Evolutionary conservation across 2,113 vertebrate species (phyloP), one percentile per base, ranked within the genome.

Genomic region (Thymallus thymallus): DNA sequence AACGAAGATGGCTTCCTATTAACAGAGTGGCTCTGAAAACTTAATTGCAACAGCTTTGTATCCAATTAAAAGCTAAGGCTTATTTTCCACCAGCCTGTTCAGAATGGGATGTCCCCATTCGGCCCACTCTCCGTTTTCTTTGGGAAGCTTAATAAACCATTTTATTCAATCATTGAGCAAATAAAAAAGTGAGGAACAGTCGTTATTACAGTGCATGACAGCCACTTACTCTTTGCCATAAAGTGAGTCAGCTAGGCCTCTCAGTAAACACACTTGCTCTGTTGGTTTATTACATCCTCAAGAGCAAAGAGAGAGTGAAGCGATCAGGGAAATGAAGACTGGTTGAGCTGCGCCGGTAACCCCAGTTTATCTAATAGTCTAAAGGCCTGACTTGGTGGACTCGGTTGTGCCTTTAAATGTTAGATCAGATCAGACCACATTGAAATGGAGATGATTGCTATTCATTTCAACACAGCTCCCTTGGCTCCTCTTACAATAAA

Each of bases 51-150:
- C 55, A 23, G 35, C 71, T 64, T 72, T 55, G 69, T 58, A 51
- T 72, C 78, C 55, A 72, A 68, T 68, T 79, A 75, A 71, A 71
- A 22, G 72, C 22, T 67, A 71, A 22, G 68, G 23, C 45, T 4
- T 29, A 60, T 18, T 32, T 35, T n/a, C 12, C 30, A 5, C 3
- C 23, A 30, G 18, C 1, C 29, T 6, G 30, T 32, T 35, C 64
- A 18, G 64, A 32, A 35, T 35, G 64, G 56, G 16, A 35, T 32
- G 14, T 30, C 13, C 26, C 13, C 29, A 35, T 30, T 26, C 30
- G 16, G 64, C 14, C 30, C 23, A 16, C 48, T 51, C 12, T 51
- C 48, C 48, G 4, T 18, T 51, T 51, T 18, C 48, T 51, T 51
- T 16, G 48, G 16, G 48, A 18, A 32, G 63, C 16, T 66, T 66